phyloP scores from a whole-genome alignment of 2,888 invertebrate species.

The Ferrisia virgata region DNA sequence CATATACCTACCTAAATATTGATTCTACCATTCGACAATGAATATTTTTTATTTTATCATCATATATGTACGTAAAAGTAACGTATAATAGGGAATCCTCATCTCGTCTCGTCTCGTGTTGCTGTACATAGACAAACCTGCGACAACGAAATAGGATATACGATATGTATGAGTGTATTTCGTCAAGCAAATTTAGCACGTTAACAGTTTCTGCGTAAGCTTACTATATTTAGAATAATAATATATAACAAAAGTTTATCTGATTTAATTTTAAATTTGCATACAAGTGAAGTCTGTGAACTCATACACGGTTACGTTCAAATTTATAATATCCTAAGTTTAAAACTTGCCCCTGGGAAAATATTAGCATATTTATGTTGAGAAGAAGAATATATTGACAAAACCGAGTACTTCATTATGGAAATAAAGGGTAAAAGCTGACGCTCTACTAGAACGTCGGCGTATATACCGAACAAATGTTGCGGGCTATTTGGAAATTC shows the following conservation, averaged over 20 bases:
- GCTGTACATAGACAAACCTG: neutral
- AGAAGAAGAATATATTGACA: constrained; percentile 36
- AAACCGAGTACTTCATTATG: constrained; percentile 37
- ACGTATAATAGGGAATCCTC: too few relatives aligned
- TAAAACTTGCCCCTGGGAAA: constrained; percentile 34
- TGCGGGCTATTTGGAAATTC: constrained; percentile 33
- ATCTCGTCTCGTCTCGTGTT: too few relatives aligned
- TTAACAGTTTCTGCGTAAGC: neutral
- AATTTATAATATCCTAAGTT: constrained; percentile 35
- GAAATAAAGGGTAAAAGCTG: constrained; percentile 35
- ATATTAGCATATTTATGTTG: constrained; percentile 38
- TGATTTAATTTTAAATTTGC: constrained; percentile 35
- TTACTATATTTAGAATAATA: neutral
- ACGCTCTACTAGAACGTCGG: neutral
- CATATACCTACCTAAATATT: too few relatives aligned
- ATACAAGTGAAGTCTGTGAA: constrained; percentile 34
- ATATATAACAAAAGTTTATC: constrained; percentile 22
- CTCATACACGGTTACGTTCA: constrained; percentile 36
- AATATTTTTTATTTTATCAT: too few relatives aligned
- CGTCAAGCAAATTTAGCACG: neutral
- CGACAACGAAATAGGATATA: neutral
- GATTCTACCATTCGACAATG: too few relatives aligned
- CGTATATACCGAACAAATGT: constrained; percentile 30
- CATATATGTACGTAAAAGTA: too few relatives aligned
- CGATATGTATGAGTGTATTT: neutral